Conservation (phyloP, 2,797 vertebrate species). For the Spinibarbus caldwelli region DNA sequence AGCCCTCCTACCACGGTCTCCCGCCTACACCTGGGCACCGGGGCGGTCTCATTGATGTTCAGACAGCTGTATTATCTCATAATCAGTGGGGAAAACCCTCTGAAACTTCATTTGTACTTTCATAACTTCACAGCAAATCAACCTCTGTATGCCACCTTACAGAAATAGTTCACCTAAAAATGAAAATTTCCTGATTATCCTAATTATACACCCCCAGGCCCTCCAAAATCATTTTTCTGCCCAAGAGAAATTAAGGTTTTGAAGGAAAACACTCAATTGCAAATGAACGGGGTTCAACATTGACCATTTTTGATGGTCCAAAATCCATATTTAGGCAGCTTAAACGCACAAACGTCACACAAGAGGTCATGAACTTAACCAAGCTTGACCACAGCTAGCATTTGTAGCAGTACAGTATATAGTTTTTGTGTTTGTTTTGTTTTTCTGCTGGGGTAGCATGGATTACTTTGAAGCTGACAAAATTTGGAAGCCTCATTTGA, state of each 20-base stretch:
- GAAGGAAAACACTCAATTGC: neutral
- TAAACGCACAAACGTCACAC: neutral
- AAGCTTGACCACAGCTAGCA: neutral
- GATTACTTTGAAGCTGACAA: neutral
- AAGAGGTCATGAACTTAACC: neutral
- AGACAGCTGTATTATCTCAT: constrained; percentile 30
- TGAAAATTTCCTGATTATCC: neutral
- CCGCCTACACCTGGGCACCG: constrained; percentile 43
- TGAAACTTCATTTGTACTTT: constrained; percentile 2
- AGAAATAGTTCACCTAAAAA: neutral
- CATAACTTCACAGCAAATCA: neutral
- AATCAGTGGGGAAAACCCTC: constrained; percentile 44
- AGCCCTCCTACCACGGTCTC: constrained; percentile 28
- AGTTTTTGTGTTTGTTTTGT: neutral
- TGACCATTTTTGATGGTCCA: too few species aligned
- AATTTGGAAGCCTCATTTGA: neutral
- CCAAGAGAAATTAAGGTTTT: neutral
- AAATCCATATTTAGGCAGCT: neutral
- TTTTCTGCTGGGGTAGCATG: neutral
- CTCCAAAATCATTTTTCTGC: neutral
- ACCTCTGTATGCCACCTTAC: neutral
- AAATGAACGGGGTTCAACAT: neutral
- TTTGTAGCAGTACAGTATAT: neutral
- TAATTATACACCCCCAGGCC: neutral
- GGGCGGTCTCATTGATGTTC: constrained; percentile 45